Conservation (phyloP, 2,888 invertebrate species). For the Idaea aversata region DNA sequence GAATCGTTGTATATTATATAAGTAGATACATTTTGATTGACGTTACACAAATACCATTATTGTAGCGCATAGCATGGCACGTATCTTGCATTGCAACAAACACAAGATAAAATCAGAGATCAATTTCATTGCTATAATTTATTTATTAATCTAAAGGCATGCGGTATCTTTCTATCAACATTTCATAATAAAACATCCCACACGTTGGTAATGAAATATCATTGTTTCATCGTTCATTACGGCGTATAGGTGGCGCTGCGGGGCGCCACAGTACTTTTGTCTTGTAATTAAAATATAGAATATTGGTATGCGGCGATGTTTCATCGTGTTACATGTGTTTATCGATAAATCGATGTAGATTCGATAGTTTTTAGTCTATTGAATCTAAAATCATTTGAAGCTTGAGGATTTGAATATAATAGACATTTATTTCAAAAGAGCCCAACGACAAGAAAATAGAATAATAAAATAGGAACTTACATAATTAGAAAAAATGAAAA, state of each 20-base stretch:
- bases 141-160: neutral
- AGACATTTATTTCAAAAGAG: too few species aligned
- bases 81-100: neutral
- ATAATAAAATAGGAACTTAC: too few species aligned
- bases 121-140: neutral
- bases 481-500: too few species aligned
- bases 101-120: conserved; percentile 1
- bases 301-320: conserved; percentile 49
- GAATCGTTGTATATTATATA: too few species aligned
- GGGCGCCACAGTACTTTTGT: conserved; percentile 65
- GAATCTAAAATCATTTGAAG: too few species aligned
- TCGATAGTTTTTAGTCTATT: neutral
- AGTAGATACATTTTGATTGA: neutral
- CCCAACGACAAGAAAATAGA: too few species aligned
- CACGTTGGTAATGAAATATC: conserved; percentile 30
- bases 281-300: conserved; percentile 70
- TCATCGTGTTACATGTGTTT: conserved; percentile 46
- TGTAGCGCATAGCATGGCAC: neutral
- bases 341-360: conserved; percentile 34
- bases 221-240: conserved; percentile 61
- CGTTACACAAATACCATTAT: neutral
- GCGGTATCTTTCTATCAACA: conserved; percentile 1
- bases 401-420: too few species aligned
- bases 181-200: conserved; percentile 10
- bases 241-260: conserved; percentile 46